Evolutionary conservation across 1,140 invertebrate genomes (phyloP), one percentile per base, ranked within the genome.

Genomic region (Drosophila neocordata): DNA sequence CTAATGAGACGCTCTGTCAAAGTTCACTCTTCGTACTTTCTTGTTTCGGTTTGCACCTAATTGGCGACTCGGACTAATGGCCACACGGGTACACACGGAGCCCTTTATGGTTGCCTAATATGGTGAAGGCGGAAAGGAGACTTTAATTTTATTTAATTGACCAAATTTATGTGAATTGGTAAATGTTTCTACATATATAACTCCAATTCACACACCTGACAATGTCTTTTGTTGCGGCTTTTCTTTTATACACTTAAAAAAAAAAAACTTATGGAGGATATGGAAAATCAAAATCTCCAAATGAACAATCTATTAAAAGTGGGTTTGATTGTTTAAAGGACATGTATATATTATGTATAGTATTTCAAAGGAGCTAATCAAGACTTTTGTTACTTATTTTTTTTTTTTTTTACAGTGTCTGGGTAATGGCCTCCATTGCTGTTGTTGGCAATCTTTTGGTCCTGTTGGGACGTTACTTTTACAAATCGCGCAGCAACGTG

Each of bases 371-470:
- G 22, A 24, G 2, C 22, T 24, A n/a, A n/a, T n/a, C n/a, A n/a
- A n/a, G n/a, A n/a, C 22, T 2, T 24, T 24, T 24, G 22, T 31
- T 31, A 31, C 27, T 31, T 31, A 60, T 27, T 27, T 34, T 58
- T 56, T 48, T 7, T 0, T 18, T 15, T 20, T 48, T 13, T 7
- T 18, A n/a, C 70, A 94, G 94, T 67, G 94, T 95, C 55, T 95
- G 95, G 95, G 92, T 95, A 11, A 93, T 95, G 91, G 95, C 94
- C 6, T 77, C 93, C 6, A 88, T 95, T 12, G 95, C 94, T 4
- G 93, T 94, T 34, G 90, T 93, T 27, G 95, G 95, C 27, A 95
- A 95, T 83, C 62, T 93, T 3, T 82, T 95, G 15, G 95, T 95
- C 44, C 92, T 95, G 51, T 79, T 94, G 2, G 95, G 95, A 77